Percentiles rank a stretch among this genome's conserved stretches.
These are phyloP conservation scores for Cloeon dipterum DNA, from an alignment of 2,888 invertebrate species.

Conservation along the genomic window DNA sequence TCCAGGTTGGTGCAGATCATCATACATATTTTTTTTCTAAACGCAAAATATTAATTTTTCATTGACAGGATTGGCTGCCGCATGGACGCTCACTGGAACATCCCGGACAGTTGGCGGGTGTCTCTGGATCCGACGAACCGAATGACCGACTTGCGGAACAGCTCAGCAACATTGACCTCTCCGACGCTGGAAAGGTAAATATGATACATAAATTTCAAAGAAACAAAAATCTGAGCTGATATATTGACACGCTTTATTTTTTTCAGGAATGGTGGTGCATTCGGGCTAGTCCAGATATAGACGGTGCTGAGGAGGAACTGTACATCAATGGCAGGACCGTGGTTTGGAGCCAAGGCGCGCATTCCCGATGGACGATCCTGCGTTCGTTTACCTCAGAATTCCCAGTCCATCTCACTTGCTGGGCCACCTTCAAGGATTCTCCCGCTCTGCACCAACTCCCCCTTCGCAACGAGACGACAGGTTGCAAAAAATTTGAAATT, in stretches of 20 bases:
- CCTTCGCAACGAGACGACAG: not conserved
- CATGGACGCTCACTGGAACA: not conserved
- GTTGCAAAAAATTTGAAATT: no score
- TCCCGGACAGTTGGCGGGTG: not conserved
- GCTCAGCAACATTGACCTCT: not conserved
- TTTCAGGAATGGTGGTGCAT: conserved; percentile 29
- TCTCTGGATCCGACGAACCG: not conserved
- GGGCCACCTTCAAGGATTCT: conserved; percentile 31
- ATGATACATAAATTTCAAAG: no score
- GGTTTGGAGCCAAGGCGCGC: conserved; percentile 35
- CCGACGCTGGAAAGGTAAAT: not conserved
- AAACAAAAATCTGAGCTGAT: no score
- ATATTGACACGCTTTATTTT: no score
- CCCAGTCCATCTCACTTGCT: conserved; percentile 59
- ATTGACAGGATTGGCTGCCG: not conserved
- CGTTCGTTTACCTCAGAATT: conserved; percentile 60
- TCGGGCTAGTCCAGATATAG: conserved; percentile 1
- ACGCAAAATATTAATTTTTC: no score
- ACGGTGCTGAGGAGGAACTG: conserved; percentile 50
- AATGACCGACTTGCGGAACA: not conserved
- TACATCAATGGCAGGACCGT: conserved; percentile 69
- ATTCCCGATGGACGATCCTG: conserved; percentile 17
- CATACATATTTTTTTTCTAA: no score
- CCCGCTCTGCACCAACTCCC: not conserved
- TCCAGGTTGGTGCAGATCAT: not conserved